Evolutionary conservation across 2,113 vertebrate genomes (phyloP).

Genomic region (Istiophorus platypterus): DNA sequence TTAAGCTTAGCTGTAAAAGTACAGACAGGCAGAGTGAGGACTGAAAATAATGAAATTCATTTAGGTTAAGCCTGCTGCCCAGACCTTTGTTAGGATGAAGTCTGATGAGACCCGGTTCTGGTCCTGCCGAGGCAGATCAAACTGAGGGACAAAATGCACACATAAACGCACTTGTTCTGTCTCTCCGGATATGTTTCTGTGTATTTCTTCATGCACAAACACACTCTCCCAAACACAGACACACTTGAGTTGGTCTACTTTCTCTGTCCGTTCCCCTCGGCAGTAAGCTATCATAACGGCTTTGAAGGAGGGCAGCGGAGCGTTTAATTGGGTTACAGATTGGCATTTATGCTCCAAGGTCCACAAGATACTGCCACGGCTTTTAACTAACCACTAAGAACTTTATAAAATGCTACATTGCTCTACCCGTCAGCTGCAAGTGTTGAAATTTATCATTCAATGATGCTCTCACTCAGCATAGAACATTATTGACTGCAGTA

Average conservation of each 20-base stretch:
- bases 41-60: conserved; percentile 55
- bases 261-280: conserved; percentile 78
- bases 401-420: conserved; percentile 45
- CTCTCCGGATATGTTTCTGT: conserved; percentile 46
- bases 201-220: conserved; percentile 52
- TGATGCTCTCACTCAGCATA: conserved; percentile 12
- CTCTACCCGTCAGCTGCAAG: conserved; percentile 4
- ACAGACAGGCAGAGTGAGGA: conserved; percentile 18
- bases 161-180: conserved; percentile 32
- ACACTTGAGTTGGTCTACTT: conserved; percentile 73
- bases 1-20: conserved; percentile 70
- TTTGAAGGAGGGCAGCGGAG: conserved; percentile 82
- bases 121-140: conserved; percentile 64
- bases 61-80: conserved; percentile 50
- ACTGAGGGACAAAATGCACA: conserved; percentile 41
- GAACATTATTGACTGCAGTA: conserved; percentile 43
- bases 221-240: conserved; percentile 65
- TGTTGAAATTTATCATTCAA: conserved; percentile 41
- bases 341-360: conserved; percentile 75
- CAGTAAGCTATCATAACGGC: conserved; percentile 79
- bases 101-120: conserved; percentile 55
- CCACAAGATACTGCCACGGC: conserved; percentile 58
- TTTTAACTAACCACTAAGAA: conserved; percentile 64
- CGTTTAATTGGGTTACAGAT: conserved; percentile 83
- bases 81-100: conserved; percentile 22